Base-by-base conservation (phyloP, 2,888 invertebrate genomes). In the Pachycephus smyrnensis region DNA sequence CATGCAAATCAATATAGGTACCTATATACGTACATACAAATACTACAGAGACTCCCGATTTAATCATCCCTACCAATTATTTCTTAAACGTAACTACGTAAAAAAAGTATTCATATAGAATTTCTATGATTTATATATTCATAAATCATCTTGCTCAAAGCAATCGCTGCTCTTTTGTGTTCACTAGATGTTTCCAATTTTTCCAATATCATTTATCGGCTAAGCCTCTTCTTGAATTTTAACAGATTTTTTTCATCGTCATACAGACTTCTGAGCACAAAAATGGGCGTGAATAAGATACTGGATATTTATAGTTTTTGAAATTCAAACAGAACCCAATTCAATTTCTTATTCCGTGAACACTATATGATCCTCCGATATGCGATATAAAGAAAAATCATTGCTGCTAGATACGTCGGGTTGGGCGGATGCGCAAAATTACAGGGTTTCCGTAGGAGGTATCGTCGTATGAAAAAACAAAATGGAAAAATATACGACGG, bases 401-500 rank as follows among this genome's bases (percentile, higher is more conserved):
- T 23, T 15, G 23, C 55, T 55, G 9, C 55, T 9, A 55, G 23
- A 9, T 55, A 23, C 23, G 55, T 55, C 2, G 23, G 9, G 55
- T 55, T 55, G 6, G 55, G 55, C 23, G 1, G 23, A 3, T 55
- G 9, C 9, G 9, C 9, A 55, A 55, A 55, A 55, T 55, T 23
- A 9, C 55, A 55, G 6, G 23, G 55, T 23, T 55, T 9, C 23
- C 55, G 23, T 55, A 1, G 55, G 9, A 55, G 6, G 55, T 23
- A 55, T 40, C 15, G 40, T 40, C 9, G 55, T 23, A 23, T 55
- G 55, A 23, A 55, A 55, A 55, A 55, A 23, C 55, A 55, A 23
- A 55, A 23, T 55, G 23, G 6, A 55, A 55, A 23, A 55, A 55
- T 55, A 76, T 76, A 78, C 73, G 71, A 68, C 71, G 76, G 76